Conservation (phyloP, 2,888 invertebrate species). For the Himalopsyche kuldschensis region DNA sequence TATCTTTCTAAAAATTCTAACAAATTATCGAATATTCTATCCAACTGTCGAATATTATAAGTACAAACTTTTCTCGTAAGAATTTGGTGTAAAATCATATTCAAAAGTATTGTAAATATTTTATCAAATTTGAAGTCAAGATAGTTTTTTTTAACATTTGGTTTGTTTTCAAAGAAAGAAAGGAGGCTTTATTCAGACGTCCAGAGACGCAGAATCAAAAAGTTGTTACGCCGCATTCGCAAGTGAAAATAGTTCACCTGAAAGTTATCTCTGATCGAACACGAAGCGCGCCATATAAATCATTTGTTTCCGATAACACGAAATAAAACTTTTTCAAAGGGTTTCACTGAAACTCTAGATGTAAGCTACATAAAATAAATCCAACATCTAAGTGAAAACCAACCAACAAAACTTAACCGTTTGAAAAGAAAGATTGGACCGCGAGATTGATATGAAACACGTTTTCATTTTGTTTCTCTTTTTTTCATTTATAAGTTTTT, state of each 20-base stretch:
- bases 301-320: conserved; percentile 11
- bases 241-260: background rate
- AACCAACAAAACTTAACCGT: conserved; percentile 29
- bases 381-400: conserved; percentile 25
- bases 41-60: no score
- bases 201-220: background rate
- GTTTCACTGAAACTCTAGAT: conserved; percentile 25
- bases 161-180: background rate
- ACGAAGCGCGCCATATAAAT: background rate
- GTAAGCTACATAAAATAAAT: conserved; percentile 33
- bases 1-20: no score
- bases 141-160: no score
- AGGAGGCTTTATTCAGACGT: no score
- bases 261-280: background rate
- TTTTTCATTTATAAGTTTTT: conserved; percentile 10
- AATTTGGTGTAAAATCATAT: no score
- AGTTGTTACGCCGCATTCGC: background rate
- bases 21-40: no score
- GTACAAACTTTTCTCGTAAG: no score
- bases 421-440: conserved; percentile 33
- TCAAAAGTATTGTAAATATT: no score
- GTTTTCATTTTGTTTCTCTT: conserved; percentile 26
- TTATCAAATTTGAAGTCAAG: no score
- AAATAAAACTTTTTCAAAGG: conserved; percentile 23
- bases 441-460: conserved; percentile 39